Conservation (phyloP, 2,888 invertebrate species). For the Lissocephala sabroskyi region DNA sequence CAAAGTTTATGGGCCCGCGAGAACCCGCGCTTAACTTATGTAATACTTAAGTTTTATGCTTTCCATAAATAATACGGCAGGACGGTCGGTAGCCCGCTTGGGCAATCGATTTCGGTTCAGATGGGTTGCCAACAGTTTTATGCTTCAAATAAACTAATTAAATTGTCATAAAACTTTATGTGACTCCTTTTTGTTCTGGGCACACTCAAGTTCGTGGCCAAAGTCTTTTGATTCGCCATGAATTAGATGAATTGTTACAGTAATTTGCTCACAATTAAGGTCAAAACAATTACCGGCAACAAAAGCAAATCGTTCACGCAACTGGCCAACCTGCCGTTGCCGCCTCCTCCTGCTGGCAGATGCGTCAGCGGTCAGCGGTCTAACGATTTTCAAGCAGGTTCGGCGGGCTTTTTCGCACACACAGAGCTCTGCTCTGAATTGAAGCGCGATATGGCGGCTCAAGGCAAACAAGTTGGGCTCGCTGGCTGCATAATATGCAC, state of each 20-base stretch:
- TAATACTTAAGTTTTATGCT: conserved; percentile 58
- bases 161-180: conserved; percentile 48
- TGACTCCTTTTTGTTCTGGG: conserved; percentile 1
- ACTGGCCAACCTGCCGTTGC: too few relatives aligned
- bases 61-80: conserved; percentile 41
- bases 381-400: neutral
- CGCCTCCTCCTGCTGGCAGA: too few relatives aligned
- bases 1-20: conserved; percentile 5
- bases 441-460: conserved; percentile 36
- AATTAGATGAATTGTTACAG: neutral
- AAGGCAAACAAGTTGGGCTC: conserved; percentile 35
- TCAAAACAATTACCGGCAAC: conserved; percentile 9
- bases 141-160: conserved; percentile 57
- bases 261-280: conserved; percentile 27
- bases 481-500: conserved; percentile 12
- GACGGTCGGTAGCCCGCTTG: neutral
- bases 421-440: conserved; percentile 21
- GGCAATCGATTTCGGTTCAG: too few relatives aligned
- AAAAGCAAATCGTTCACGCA: neutral
- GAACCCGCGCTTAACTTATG: conserved; percentile 40
- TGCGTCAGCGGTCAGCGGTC: neutral
- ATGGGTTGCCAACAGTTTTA: conserved; percentile 30
- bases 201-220: conserved; percentile 15
- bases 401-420: conserved; percentile 7
- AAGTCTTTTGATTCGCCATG: conserved; percentile 17